Conservation (phyloP, 2,797 vertebrate genomes). For the Cossypha polioptera region DNA sequence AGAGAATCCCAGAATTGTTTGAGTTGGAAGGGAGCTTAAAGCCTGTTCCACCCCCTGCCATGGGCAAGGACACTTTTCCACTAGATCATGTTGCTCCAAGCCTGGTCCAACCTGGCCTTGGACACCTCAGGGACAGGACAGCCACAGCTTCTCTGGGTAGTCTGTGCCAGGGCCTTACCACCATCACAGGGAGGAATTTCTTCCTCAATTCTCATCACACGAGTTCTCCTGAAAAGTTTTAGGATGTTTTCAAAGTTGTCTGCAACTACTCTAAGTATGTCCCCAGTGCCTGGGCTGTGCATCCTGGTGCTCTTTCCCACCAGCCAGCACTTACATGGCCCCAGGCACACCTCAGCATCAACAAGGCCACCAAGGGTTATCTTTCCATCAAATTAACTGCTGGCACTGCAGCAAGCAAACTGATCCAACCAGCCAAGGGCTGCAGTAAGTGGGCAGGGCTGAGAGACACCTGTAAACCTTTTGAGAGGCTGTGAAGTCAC, state of each 20-base stretch:
- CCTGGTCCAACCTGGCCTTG: accelerated
- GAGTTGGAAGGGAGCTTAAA: not conserved
- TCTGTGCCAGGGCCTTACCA: not conserved
- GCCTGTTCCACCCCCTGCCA: accelerated
- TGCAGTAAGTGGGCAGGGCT: not conserved
- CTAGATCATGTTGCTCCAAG: accelerated
- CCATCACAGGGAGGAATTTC: not conserved
- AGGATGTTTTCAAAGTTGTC: not conserved
- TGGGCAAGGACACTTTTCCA: not conserved
- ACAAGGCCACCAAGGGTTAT: constrained; percentile 1
- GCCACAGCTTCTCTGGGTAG: not conserved
- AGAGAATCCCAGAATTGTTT: not conserved
- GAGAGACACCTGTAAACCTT: not conserved
- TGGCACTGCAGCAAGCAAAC: not conserved
- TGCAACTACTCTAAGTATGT: accelerated
- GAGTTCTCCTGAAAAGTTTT: not conserved
- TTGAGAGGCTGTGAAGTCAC: not conserved
- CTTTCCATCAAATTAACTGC: not conserved
- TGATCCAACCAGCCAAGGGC: not conserved
- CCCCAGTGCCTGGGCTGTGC: accelerated
- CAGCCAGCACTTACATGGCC: not conserved
- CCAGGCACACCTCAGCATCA: not conserved
- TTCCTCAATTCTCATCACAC: not conserved
- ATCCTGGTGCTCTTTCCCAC: not conserved
- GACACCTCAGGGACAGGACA: not conserved